phyloP scores from a whole-genome alignment of 2,113 vertebrate species.

The Phaetusa simplex region DNA sequence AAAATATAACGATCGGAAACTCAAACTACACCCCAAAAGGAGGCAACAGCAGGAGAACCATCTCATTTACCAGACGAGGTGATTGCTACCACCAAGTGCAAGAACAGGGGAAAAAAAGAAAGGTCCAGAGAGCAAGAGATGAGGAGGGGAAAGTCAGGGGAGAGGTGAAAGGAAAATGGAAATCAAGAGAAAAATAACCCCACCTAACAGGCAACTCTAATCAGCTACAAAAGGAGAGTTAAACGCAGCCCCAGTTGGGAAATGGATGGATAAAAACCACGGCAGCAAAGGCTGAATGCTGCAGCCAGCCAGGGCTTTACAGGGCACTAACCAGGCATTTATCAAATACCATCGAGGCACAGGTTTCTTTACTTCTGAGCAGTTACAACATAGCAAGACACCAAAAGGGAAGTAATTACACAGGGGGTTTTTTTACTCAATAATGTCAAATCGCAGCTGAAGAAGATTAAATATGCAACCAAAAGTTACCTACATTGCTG shows the following conservation, averaged over 20 bases:
- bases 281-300: neutral
- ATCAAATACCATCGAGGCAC: neutral
- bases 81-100: neutral
- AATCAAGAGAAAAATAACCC: neutral
- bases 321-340: neutral
- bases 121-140: neutral
- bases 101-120: neutral
- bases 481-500: neutral
- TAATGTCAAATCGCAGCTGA: neutral
- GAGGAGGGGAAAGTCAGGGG: neutral
- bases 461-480: neutral
- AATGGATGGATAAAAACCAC: neutral
- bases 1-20: neutral
- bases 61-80: neutral
- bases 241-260: neutral
- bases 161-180: neutral
- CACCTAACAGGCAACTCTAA: neutral
- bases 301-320: neutral
- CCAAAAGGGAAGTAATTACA: neutral
- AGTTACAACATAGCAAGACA: neutral
- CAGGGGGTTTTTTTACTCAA: neutral
- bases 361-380: neutral
- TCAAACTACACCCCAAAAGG: neutral
- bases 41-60: neutral
- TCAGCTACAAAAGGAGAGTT: neutral